Base-by-base conservation (phyloP, 2,888 invertebrate genomes). In the Ophion ventricosus region DNA sequence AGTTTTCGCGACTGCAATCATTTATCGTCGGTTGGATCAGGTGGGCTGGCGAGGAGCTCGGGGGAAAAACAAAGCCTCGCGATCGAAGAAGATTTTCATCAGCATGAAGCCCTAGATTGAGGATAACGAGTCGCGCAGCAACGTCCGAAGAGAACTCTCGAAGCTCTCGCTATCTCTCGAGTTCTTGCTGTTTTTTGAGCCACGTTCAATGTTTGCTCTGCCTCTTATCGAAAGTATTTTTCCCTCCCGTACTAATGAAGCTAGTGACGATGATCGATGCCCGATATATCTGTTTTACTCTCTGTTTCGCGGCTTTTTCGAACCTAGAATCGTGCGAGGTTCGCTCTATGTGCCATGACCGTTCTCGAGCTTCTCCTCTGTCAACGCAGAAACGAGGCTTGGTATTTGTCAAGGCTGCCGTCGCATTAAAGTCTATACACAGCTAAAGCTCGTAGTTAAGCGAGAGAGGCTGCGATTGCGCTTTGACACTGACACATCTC, bases 401-500 rank as follows among this genome's bases (percentile, higher is more conserved):
- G 73, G 82, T 84, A 87, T 87, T 84, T 82, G 81, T 87, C 87
- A 87, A 83, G 72, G 70, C 73, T 87, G 85, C 70, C 59, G 67
- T 86, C 87, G 87, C 82, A 86, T 87, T 85, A 87, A 81, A 87
- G 86, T 86, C 76, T 83, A 86, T 85, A 82, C 85, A 85, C 82
- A 87, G 86, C 84, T 85, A 61, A 84, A 86, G 84, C 86, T 79
- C 77, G 80, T 86, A 85, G 86, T 86, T 57, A 86, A 86, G 87
- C 86, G 56, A 69, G 80, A 67, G 61, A 63, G 43, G 72, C 59
- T 64, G 76, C 83, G 87, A 85, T 86, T 85, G 80, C 75, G 67
- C 83, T 85, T 84, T 87, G 87, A 87, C 87, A 84, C 84, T 87
- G 87, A 87, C 84, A 82, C 84, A 87, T 86, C 72, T 82, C 80